A percentile compares a stretch with the other conserved stretches of the same genome.
These are phyloP conservation scores for Formica exsecta DNA, from an alignment of 1,140 invertebrate genomes.

Conservation along the genomic window DNA sequence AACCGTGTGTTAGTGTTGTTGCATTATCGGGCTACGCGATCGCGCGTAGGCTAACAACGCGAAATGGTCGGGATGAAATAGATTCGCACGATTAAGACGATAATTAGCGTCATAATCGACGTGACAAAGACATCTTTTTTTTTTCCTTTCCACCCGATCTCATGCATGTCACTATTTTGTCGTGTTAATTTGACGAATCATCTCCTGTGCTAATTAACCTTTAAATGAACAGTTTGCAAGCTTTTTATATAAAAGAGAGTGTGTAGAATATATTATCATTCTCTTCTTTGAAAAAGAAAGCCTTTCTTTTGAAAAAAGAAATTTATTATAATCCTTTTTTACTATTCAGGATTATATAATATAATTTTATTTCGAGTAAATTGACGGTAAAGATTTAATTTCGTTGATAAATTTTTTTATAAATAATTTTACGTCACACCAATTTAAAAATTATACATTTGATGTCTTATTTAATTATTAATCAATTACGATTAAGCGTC, in stretches of 20 bases:
- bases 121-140: constrained; percentile 6
- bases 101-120: constrained; percentile 36
- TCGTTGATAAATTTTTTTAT: neutral
- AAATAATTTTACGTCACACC: neutral
- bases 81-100: constrained; percentile 46
- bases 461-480: constrained; percentile 7
- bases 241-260: neutral
- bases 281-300: too few species aligned
- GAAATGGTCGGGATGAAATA: constrained; percentile 60
- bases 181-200: constrained; percentile 26
- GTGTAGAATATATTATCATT: neutral
- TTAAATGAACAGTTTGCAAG: neutral
- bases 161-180: constrained; percentile 36
- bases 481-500: neutral
- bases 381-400: neutral
- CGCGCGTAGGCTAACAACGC: constrained; percentile 75
- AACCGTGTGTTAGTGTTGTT: constrained; percentile 43
- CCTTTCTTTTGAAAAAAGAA: neutral
- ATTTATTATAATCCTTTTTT: neutral
- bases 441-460: neutral
- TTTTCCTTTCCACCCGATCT: neutral
- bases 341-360: neutral
- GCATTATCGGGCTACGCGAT: constrained; percentile 67
- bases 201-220: neutral
- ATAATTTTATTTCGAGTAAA: neutral